Conservation (phyloP, 2,888 invertebrate genomes). For the Zaprionus lineosus region DNA sequence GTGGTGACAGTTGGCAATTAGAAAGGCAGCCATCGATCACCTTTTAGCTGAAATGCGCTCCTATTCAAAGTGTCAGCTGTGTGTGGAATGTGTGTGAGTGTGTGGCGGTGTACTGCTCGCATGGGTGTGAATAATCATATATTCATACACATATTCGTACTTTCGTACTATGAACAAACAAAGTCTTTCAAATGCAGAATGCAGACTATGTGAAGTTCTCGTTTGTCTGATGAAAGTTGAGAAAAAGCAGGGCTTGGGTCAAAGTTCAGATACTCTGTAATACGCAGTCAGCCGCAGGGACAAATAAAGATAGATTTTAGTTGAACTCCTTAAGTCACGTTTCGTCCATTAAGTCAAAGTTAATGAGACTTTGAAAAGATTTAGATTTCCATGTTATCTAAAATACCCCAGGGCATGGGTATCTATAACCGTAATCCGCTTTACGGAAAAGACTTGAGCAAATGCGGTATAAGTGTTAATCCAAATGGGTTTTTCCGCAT, state of each 20-base stretch:
- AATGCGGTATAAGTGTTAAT: not conserved
- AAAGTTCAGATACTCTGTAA: too few relatives aligned
- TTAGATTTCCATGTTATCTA: too few relatives aligned
- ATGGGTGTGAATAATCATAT: constrained; percentile 8
- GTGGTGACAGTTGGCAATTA: constrained; percentile 60
- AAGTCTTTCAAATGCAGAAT: constrained; percentile 49
- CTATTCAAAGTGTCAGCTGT: constrained; percentile 31
- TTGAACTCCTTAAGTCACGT: too few relatives aligned
- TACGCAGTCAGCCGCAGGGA: too few relatives aligned
- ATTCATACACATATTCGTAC: constrained; percentile 5
- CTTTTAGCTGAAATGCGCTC: constrained; percentile 25
- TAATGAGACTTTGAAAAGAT: too few relatives aligned
- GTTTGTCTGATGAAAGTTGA: too few relatives aligned
- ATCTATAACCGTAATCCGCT: constrained; percentile 7
- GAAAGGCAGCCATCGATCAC: constrained; percentile 58
- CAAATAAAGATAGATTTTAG: too few relatives aligned
- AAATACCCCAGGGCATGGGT: constrained; percentile 6
- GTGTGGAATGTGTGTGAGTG: constrained; percentile 10
- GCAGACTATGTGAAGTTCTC: too few relatives aligned
- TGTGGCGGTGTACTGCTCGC: not conserved
- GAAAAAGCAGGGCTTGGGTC: too few relatives aligned
- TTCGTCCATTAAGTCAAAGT: too few relatives aligned
- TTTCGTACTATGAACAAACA: constrained; percentile 13
- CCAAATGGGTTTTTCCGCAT: constrained; percentile 8
- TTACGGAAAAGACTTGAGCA: not conserved